Percentiles rank a stretch among this genome's conserved stretches.
These are phyloP conservation scores for Xenopus laevis DNA, from an alignment of 2,113 vertebrate species.

Conservation along the genomic window DNA sequence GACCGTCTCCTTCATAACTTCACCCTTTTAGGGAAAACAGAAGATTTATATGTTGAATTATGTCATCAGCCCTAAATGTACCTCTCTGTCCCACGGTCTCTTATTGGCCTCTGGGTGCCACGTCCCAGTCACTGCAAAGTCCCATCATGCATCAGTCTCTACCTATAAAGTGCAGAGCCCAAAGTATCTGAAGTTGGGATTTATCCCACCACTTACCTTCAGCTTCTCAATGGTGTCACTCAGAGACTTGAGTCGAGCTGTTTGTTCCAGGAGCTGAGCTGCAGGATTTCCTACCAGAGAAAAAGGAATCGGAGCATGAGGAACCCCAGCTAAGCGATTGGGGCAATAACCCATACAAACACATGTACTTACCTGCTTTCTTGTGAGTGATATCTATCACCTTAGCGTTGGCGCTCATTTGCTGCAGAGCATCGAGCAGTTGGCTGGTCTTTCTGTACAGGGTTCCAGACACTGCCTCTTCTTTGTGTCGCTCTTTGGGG, in stretches of 20 bases:
- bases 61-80: neutral
- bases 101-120: too few relatives aligned
- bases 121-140: too few relatives aligned
- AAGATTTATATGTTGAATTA: neutral
- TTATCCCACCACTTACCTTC: slow-evolving; percentile 67
- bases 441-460: slow-evolving; percentile 87
- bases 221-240: slow-evolving; percentile 79
- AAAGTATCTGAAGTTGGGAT: too few relatives aligned
- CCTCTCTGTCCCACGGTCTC: too few relatives aligned
- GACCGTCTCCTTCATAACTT: slow-evolving; percentile 80
- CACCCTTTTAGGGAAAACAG: slow-evolving; percentile 63
- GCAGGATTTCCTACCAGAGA: slow-evolving; percentile 68
- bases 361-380: slow-evolving; percentile 68
- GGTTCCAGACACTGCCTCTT: slow-evolving; percentile 66
- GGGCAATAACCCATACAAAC: neutral
- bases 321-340: too few relatives aligned
- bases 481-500: slow-evolving; percentile 57
- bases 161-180: too few relatives aligned
- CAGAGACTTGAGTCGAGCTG: slow-evolving; percentile 77
- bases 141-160: too few relatives aligned
- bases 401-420: slow-evolving; percentile 83
- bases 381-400: slow-evolving; percentile 84
- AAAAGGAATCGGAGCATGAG: too few relatives aligned
- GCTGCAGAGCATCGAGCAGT: slow-evolving; percentile 83
- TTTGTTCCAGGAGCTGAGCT: slow-evolving; percentile 86